These are phyloP conservation scores for Synergus laeviventris DNA, from an alignment of 2,888 invertebrate species.

Conservation along the genomic window DNA sequence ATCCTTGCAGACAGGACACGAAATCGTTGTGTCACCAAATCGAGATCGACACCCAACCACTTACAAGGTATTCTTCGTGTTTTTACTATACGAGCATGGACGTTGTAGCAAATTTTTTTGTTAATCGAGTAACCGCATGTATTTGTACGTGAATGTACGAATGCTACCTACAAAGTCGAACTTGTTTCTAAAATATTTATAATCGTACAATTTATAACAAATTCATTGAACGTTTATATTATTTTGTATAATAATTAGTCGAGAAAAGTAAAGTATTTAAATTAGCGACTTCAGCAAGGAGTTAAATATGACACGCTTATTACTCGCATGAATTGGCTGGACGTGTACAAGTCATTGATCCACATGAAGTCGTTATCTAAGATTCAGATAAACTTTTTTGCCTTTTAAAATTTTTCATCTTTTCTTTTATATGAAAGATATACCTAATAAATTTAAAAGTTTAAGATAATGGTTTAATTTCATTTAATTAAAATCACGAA, in stretches of 20 bases:
- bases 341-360: constrained; percentile 21
- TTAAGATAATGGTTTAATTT: background rate
- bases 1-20: constrained; percentile 93
- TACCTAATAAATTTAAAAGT: no score
- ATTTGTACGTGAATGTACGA: constrained; percentile 24
- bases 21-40: constrained; percentile 93
- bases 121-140: constrained; percentile 71
- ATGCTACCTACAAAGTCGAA: constrained; percentile 30
- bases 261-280: background rate
- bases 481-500: background rate
- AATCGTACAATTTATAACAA: background rate
- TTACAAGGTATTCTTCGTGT: constrained; percentile 82
- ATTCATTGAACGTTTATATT: background rate
- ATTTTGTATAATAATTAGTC: background rate
- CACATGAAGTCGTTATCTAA: constrained; percentile 20
- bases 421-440: background rate
- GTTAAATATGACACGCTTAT: constrained; percentile 13
- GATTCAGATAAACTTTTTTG: background rate
- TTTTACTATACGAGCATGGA: constrained; percentile 61
- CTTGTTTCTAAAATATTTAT: constrained; percentile 3
- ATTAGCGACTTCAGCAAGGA: background rate
- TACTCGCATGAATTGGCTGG: constrained; percentile 34
- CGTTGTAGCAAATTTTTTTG: constrained; percentile 62
- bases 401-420: background rate
- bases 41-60: constrained; percentile 89